Evolutionary conservation across 2,113 vertebrate species (phyloP).

Genomic region (Pelobates fuscus): DNA sequence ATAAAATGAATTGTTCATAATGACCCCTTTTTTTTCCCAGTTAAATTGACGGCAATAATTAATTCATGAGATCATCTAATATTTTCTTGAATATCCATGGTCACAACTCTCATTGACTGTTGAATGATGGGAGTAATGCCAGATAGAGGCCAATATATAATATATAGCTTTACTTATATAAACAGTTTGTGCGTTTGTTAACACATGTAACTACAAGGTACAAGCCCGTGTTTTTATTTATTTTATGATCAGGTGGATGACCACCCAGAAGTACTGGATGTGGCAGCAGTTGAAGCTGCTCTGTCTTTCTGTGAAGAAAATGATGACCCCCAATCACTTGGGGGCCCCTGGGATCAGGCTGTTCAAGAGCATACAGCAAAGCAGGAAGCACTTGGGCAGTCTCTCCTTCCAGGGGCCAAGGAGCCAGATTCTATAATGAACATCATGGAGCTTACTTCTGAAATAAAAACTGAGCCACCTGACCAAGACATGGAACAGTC

Average conservation of each 20-base stretch:
- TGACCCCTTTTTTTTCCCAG: too few relatives aligned
- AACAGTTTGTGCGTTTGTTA: too few relatives aligned
- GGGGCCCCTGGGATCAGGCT: constrained; percentile 87
- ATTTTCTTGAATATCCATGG: too few relatives aligned
- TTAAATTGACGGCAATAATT: too few relatives aligned
- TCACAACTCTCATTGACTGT: too few relatives aligned
- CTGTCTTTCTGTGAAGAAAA: constrained; percentile 94
- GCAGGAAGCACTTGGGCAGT: constrained; percentile 60
- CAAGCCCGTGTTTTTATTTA: too few relatives aligned
- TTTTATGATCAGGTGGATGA: constrained; percentile 81
- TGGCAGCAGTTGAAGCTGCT: constrained; percentile 93
- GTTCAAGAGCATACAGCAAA: constrained; percentile 76
- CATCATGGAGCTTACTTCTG: constrained; percentile 65
- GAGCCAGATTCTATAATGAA: constrained; percentile 67
- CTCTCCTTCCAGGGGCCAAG: constrained; percentile 68
- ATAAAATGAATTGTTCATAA: too few relatives aligned
- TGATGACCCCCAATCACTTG: constrained; percentile 84
- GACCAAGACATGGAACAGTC: constrained; percentile 62
- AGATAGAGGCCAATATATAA: too few relatives aligned
- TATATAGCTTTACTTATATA: too few relatives aligned
- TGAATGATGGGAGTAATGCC: too few relatives aligned
- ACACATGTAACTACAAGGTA: too few relatives aligned
- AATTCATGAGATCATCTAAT: too few relatives aligned
- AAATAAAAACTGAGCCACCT: constrained; percentile 71
- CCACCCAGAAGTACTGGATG: constrained; percentile 91